Evolutionary conservation across 64 coral and sea anemone species (phyloP), one percentile per base, ranked within the genome.

Genomic region (Cladopsammia gracilis): DNA sequence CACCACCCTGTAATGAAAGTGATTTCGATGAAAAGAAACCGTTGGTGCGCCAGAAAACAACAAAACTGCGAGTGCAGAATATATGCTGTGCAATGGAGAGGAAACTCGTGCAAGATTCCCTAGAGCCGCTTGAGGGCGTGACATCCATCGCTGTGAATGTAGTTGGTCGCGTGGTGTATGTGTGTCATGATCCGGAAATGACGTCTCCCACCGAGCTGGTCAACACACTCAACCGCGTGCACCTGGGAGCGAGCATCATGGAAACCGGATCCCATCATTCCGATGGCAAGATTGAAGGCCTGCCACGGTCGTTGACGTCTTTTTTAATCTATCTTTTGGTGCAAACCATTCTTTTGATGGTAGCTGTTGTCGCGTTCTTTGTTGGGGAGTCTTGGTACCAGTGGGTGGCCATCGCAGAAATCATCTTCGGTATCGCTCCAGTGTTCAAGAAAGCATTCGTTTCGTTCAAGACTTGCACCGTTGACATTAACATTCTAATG

Each of bases 51-150:
- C 34, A 90, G 73, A 48, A 76, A 14, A 99, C 98, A 13, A 99
- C 98, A 7, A 99, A 99, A 74, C 80, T 99, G 74, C 88, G 98
- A 71, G 94, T 99, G 1, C 98, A 99, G 46, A 99, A 99, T n/a
- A 96, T 99, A 23, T 99, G 98, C 20, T 99, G 98, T 48, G 56
- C 86, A 48, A 96, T 96, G 94, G 98, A 99, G 85, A 72, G 82
- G 19, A 68, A 92, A 25, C 76, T 99, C 15, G 98, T 99, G 22
- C 77, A 91, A 53, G 98, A 99, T 46, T 87, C 83, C 54, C 68
- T 99, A 24, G 81, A 84, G 10, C 83, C 95, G 42, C 66, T 98
- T 49, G 46, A 98, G 45, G 94, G 96, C 54, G 93, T 98, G 58
- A 49, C 60, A 44, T 89, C 76, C 26, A 94, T 98, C 11, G 85